Percentiles rank a stretch among this genome's conserved stretches.
phyloP scores from a whole-genome alignment of 2,888 invertebrate species.

The Sarcophaga carnaria region DNA sequence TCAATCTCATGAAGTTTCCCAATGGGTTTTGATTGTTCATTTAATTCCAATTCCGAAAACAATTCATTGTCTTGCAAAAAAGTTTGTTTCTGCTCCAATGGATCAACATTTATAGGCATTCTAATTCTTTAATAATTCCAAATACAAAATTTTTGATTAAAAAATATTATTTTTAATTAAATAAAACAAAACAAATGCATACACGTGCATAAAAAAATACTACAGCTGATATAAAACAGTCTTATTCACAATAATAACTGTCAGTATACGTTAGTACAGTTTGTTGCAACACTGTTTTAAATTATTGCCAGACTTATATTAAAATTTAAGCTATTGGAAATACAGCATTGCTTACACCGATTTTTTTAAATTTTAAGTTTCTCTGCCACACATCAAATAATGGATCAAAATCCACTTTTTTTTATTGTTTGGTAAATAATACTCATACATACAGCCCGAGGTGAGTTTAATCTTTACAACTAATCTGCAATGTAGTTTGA shows the following conservation, averaged over 20 bases:
- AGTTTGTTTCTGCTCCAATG: constrained; percentile 24
- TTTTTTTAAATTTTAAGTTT: no score
- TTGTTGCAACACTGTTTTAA: neutral
- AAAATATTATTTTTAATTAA: neutral
- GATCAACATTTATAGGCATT: constrained; percentile 31
- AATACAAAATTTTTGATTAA: neutral
- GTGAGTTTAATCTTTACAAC: no score
- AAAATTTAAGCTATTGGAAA: no score
- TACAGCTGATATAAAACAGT: no score
- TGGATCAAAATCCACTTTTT: no score
- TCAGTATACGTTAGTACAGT: neutral
- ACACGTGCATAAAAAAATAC: constrained; percentile 29
- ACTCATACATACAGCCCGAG: no score
- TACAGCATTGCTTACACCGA: no score
- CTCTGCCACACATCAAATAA: no score
- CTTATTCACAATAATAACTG: neutral
- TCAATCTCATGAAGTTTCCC: constrained; percentile 71
- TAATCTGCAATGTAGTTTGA: no score
- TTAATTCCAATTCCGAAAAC: constrained; percentile 67
- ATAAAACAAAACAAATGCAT: constrained; percentile 30
- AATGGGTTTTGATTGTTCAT: constrained; percentile 58
- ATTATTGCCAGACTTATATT: neutral
- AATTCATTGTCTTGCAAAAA: constrained; percentile 68
- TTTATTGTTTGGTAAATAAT: no score
- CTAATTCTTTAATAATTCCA: neutral